Evolutionary conservation across 1,140 invertebrate species (phyloP).

Genomic region (Agrilus planipennis): DNA sequence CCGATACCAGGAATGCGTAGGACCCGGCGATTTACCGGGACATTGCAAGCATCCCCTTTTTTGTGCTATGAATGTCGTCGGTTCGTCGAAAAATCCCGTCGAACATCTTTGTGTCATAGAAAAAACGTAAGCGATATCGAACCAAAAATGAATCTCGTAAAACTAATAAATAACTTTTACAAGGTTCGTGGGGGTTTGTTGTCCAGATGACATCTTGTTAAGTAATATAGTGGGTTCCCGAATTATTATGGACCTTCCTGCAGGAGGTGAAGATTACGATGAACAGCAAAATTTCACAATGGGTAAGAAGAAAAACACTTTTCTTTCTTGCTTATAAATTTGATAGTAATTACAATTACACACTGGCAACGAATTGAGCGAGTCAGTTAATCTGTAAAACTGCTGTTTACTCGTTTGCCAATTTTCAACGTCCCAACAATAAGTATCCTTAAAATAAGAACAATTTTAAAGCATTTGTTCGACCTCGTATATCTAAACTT

Average conservation of each 20-base stretch:
- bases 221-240: conserved; percentile 26
- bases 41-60: conserved; percentile 50
- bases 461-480: too few relatives aligned
- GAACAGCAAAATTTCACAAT: conserved; percentile 31
- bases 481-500: too few relatives aligned
- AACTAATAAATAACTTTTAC: conserved; percentile 5
- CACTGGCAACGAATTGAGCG: too few relatives aligned
- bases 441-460: too few relatives aligned
- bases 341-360: too few relatives aligned
- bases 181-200: conserved; percentile 50
- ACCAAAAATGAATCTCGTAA: background rate
- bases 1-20: conserved; percentile 45
- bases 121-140: conserved; percentile 38
- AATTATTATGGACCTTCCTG: conserved; percentile 36
- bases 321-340: too few relatives aligned
- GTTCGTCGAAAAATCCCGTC: conserved; percentile 42
- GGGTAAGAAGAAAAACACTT: too few relatives aligned
- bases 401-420: too few relatives aligned
- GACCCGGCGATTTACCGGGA: conserved; percentile 44
- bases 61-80: conserved; percentile 48
- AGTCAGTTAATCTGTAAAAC: too few relatives aligned
- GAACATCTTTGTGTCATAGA: conserved; percentile 56
- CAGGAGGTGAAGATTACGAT: conserved; percentile 32
- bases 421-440: too few relatives aligned
- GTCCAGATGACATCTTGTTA: conserved; percentile 39